phyloP scores from a whole-genome alignment of 1,140 invertebrate genomes.

The Neoseiulus cucumeris region DNA sequence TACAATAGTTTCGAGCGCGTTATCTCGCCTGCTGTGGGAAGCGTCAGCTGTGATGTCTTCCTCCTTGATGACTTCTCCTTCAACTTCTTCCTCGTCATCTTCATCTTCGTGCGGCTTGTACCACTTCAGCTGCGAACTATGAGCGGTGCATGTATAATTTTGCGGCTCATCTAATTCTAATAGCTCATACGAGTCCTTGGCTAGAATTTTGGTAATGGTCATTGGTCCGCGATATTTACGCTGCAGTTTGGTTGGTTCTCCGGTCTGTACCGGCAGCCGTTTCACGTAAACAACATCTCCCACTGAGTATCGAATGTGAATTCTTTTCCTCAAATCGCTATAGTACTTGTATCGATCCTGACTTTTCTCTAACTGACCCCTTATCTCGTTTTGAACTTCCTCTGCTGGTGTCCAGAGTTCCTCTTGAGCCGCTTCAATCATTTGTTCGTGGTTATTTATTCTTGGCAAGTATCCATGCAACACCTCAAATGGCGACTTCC shows the following conservation, averaged over 20 bases:
- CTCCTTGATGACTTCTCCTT: no score
- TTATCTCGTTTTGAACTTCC: not conserved
- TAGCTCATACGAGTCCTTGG: not conserved
- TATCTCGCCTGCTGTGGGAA: no score
- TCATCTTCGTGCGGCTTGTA: not conserved
- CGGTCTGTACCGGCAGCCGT: not conserved
- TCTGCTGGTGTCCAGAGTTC: not conserved
- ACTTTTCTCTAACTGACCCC: not conserved
- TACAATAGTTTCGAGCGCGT: no score
- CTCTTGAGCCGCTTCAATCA: not conserved
- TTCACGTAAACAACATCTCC: conserved; percentile 9
- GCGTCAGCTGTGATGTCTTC: no score
- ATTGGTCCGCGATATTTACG: not conserved
- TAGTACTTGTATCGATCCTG: not conserved
- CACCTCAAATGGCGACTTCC: not conserved
- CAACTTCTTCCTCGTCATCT: not conserved
- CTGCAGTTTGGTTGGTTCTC: not conserved
- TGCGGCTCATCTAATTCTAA: not conserved
- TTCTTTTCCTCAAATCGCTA: not conserved
- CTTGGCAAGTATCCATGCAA: not conserved
- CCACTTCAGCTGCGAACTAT: not conserved
- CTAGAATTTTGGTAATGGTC: not conserved
- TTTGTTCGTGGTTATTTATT: not conserved
- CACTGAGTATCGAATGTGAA: not conserved
- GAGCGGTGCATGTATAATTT: not conserved